Evolutionary conservation across 1,140 invertebrate genomes (phyloP), one percentile per base, ranked within the genome.

Genomic region (Caerostris extrusa): DNA sequence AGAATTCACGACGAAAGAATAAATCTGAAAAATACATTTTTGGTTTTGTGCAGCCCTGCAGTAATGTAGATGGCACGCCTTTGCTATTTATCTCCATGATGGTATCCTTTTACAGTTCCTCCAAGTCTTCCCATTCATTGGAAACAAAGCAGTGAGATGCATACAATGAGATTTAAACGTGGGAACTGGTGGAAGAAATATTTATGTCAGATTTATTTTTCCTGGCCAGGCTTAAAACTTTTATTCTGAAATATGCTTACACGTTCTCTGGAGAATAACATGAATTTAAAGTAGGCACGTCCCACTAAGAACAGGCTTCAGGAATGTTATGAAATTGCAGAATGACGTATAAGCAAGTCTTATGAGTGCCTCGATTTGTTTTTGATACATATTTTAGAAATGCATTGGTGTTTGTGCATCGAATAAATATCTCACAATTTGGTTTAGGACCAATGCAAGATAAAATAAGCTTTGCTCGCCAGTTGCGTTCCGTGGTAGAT

Each of bases 161-260:
- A 77, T 77, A 77, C 71, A 77, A 77, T 77, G 19, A 34, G 71
- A 77, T 77, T 77, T 77, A 77, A 77, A 77, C 71, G 71, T 53
- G 34, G 34, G 71, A 10, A 77, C 71, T 77, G 50, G 8, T 34
- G 19, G 71, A 77, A 53, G 71, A 77, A 34, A 77, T 77, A 77
- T 77, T 77, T 77, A 77, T 77, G 71, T 77, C 71, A 53, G 71
- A 77, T 77, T 77, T 77, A 77, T 77, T 77, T 77, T 77, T 77
- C 71, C 71, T 50, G 10, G 71, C 19, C 7, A 53, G 71, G 19
- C 50, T 77, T 50, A 77, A 77, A 77, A 4, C 7, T 34, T 77
- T 77, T 12, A 12, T 77, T 3, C 71, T 77, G 71, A 77, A 77
- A 77, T 77, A 77, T 77, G 71, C 71, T 77, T 77, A 77, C 71